Conservation (phyloP, 2,113 vertebrate species). For the Chaetops frenatus region DNA sequence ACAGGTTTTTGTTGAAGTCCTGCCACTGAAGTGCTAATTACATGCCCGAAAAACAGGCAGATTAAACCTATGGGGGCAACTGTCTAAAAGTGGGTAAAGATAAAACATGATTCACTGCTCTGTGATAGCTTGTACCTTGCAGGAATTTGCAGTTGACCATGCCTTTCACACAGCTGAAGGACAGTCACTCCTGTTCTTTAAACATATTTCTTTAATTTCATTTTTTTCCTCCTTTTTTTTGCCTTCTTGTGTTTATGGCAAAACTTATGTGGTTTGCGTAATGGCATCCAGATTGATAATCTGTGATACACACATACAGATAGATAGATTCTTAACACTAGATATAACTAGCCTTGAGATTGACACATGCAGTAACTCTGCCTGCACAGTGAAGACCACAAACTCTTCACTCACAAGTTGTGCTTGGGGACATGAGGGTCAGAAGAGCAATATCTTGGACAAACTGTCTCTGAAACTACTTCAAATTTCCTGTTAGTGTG, state of each 20-base stretch:
- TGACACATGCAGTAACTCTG: neutral
- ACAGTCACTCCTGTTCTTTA: neutral
- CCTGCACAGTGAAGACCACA: neutral
- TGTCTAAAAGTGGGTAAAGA: neutral
- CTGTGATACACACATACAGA: neutral
- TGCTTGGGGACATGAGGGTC: neutral
- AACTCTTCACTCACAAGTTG: neutral
- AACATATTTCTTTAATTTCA: fast-evolving
- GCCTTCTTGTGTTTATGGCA: fast-evolving
- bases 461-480: neutral
- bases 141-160: neutral
- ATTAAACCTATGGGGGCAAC: neutral
- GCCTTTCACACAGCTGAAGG: neutral
- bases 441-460: neutral
- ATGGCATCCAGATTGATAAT: neutral
- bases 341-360: neutral
- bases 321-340: neutral
- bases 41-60: neutral
- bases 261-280: neutral
- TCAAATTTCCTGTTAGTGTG: neutral
- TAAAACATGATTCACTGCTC: neutral
- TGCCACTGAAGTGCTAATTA: neutral
- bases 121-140: neutral
- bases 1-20: neutral
- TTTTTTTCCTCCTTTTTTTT: too few species aligned